phyloP scores from a whole-genome alignment of 1,140 invertebrate species.

The Lucilia cuprina region DNA sequence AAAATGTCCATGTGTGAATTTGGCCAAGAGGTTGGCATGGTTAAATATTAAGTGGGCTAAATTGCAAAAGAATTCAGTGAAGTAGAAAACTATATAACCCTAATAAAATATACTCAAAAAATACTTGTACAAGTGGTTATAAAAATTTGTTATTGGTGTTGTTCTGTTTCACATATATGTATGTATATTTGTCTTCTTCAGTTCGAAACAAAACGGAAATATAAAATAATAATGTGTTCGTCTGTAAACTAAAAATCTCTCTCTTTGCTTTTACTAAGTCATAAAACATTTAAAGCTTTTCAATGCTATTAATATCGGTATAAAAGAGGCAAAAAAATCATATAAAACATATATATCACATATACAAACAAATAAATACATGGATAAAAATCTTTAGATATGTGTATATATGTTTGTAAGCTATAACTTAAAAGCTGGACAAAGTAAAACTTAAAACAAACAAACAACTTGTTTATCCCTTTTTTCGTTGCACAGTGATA shows the following conservation, averaged over 20 bases:
- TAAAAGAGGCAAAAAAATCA: background rate
- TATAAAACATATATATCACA: background rate
- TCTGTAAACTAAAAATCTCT: no score
- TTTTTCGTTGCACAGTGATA: no score
- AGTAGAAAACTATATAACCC: background rate
- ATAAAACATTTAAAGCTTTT: constrained; percentile 7
- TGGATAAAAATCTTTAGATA: no score
- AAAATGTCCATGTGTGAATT: background rate
- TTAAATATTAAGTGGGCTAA: background rate
- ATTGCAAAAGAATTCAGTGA: background rate
- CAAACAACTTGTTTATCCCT: no score
- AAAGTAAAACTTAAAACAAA: no score
- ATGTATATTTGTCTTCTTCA: background rate
- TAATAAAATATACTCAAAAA: background rate
- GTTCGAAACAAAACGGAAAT: background rate
- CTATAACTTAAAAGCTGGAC: no score
- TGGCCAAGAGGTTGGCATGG: background rate
- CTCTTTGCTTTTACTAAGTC: background rate
- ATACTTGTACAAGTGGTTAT: background rate
- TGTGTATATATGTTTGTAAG: no score
- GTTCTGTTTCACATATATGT: background rate
- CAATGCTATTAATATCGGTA: background rate
- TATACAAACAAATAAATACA: no score
- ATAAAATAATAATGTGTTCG: background rate
- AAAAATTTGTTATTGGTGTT: background rate